Conservation (phyloP, 2,888 invertebrate genomes). For the Oscheius myriophilus region DNA sequence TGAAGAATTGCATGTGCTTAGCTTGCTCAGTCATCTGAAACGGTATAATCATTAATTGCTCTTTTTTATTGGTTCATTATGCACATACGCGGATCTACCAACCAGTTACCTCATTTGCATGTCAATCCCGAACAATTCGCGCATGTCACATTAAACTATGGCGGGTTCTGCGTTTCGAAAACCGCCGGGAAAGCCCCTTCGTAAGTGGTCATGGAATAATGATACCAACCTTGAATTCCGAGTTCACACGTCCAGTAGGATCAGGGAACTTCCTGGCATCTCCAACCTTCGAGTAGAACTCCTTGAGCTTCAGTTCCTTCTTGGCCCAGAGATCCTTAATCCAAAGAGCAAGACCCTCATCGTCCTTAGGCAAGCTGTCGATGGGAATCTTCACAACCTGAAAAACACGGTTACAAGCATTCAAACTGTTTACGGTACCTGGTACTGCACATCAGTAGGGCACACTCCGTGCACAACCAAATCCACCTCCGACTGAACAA, state of each 20-base stretch:
- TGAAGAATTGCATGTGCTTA: slow-evolving; percentile 38
- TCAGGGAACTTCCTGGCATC: slow-evolving; percentile 30
- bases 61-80: too few species aligned
- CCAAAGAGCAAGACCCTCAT: slow-evolving; percentile 70
- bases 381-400: slow-evolving; percentile 57
- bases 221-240: not conserved
- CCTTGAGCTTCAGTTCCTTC: slow-evolving; percentile 71
- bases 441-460: slow-evolving; percentile 82
- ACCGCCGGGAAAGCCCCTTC: slow-evolving; percentile 6
- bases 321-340: slow-evolving; percentile 70
- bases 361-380: slow-evolving; percentile 64
- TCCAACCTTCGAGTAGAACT: slow-evolving; percentile 44
- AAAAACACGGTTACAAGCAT: slow-evolving; percentile 4
- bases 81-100: not conserved
- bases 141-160: slow-evolving; percentile 17
- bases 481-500: slow-evolving; percentile 82
- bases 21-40: slow-evolving; percentile 26
- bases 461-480: slow-evolving; percentile 78
- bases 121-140: slow-evolving; percentile 25
- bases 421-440: slow-evolving; percentile 73
- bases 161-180: not conserved
- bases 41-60: not conserved
- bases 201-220: not conserved
- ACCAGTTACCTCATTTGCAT: slow-evolving; percentile 23
- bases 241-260: slow-evolving; percentile 1